Percentiles rank a stretch among this genome's conserved stretches.
These are phyloP conservation scores for Myathropa florea DNA, from an alignment of 2,888 invertebrate species.

Conservation along the genomic window DNA sequence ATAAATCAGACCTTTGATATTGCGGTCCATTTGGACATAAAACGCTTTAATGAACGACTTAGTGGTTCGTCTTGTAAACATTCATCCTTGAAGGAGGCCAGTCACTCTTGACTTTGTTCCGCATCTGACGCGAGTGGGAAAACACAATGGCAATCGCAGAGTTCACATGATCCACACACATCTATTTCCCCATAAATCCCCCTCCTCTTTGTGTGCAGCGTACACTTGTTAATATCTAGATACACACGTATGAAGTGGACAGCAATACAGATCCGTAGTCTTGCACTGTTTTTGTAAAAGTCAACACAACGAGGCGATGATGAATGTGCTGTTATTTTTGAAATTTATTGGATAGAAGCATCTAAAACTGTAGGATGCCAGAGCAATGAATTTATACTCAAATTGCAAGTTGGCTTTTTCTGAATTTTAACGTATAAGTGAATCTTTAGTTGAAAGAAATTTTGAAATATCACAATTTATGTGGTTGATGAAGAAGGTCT, in stretches of 20 bases:
- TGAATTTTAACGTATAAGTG: no score
- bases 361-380: background rate
- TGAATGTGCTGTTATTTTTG: background rate
- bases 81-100: background rate
- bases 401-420: no score
- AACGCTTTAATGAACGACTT: background rate
- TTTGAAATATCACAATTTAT: no score
- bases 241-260: background rate
- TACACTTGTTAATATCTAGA: background rate
- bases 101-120: constrained; percentile 14
- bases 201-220: background rate
- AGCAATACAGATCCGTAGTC: background rate
- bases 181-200: no score
- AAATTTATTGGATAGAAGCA: background rate
- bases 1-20: background rate
- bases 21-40: background rate
- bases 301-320: background rate
- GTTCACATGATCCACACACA: background rate
- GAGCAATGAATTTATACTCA: no score
- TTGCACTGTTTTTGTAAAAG: background rate
- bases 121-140: background rate
- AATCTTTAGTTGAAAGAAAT: no score
- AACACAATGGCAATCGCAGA: background rate
- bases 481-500: no score
- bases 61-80: background rate